These are phyloP conservation scores for Syngnathus floridae DNA, from an alignment of 2,113 vertebrate genomes.

Conservation along the genomic window DNA sequence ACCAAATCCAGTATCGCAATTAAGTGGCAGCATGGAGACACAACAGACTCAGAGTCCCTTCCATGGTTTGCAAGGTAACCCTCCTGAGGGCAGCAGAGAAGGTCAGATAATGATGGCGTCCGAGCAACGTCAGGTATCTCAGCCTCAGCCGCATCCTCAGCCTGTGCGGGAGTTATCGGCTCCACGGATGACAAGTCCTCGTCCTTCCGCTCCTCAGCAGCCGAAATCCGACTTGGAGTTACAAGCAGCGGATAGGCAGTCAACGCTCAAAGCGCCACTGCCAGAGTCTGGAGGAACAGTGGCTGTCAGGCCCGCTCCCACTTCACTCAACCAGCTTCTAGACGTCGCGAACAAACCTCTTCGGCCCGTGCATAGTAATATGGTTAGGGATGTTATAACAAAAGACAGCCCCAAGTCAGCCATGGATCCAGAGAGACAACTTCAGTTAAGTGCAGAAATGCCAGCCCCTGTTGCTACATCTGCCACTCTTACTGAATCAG, in stretches of 20 bases:
- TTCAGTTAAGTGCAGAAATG: constrained; percentile 39
- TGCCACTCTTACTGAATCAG: constrained; percentile 45
- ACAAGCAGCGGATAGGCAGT: constrained; percentile 62
- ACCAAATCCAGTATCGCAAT: constrained; percentile 67
- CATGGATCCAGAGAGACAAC: constrained; percentile 47
- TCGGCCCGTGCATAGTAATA: constrained; percentile 65
- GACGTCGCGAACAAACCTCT: constrained; percentile 80
- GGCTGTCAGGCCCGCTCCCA: constrained; percentile 81
- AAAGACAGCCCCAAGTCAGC: constrained; percentile 53
- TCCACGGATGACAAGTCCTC: constrained; percentile 71
- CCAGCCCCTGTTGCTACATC: constrained; percentile 21
- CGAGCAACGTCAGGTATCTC: constrained; percentile 73
- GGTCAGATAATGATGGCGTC: constrained; percentile 59
- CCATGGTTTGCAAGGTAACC: constrained; percentile 58
- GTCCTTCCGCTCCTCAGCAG: constrained; percentile 67
- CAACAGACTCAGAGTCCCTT: constrained; percentile 71
- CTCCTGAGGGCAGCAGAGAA: constrained; percentile 76
- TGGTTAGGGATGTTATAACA: constrained; percentile 39
- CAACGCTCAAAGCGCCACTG: constrained; percentile 31
- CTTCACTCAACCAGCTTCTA: constrained; percentile 90
- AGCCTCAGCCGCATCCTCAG: constrained; percentile 56
- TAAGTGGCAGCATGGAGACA: constrained; percentile 52
- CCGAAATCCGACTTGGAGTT: constrained; percentile 72
- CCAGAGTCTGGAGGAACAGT: constrained; percentile 76
- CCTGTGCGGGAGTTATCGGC: constrained; percentile 72